Conservation (phyloP, 2,888 invertebrate genomes). For the Temnothorax unifasciatus region DNA sequence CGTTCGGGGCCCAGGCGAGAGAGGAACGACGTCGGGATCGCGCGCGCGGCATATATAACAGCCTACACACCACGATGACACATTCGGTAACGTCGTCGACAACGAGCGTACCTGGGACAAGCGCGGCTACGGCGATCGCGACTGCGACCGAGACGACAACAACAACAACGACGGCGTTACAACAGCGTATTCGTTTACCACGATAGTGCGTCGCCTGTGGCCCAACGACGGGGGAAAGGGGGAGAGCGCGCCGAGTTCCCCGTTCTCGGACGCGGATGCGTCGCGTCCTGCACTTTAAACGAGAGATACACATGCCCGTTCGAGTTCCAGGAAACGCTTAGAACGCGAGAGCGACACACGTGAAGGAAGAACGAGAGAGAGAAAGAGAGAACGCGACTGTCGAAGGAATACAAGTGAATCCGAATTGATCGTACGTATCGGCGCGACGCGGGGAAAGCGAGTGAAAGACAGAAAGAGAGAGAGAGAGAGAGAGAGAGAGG, state of each 20-base stretch:
- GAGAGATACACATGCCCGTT: neutral
- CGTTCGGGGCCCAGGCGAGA: slow-evolving; percentile 68
- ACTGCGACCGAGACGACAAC: neutral
- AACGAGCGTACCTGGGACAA: slow-evolving; percentile 38
- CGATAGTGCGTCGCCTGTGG: slow-evolving; percentile 61
- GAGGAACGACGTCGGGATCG: slow-evolving; percentile 30
- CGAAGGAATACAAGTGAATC: neutral
- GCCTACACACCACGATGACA: slow-evolving; percentile 65
- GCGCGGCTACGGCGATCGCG: neutral
- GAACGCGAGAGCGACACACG: slow-evolving; percentile 1
- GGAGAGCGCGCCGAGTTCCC: neutral
- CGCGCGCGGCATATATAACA: neutral
- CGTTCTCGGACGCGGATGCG: slow-evolving; percentile 3
- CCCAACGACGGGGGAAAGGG: neutral
- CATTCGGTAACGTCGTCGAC: slow-evolving; percentile 14
- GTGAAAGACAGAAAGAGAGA: neutral
- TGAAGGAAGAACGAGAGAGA: neutral
- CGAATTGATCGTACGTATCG: neutral
- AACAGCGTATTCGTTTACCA: slow-evolving; percentile 38
- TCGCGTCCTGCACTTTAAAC: slow-evolving; percentile 1
- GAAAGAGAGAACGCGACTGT: neutral
- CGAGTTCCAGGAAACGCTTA: slow-evolving; percentile 1
- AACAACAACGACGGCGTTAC: slow-evolving; percentile 13
- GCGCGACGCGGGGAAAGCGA: neutral
- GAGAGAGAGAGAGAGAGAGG: neutral